Conservation (phyloP, 2,888 invertebrate genomes). For the Dicranocentrus wangi region DNA sequence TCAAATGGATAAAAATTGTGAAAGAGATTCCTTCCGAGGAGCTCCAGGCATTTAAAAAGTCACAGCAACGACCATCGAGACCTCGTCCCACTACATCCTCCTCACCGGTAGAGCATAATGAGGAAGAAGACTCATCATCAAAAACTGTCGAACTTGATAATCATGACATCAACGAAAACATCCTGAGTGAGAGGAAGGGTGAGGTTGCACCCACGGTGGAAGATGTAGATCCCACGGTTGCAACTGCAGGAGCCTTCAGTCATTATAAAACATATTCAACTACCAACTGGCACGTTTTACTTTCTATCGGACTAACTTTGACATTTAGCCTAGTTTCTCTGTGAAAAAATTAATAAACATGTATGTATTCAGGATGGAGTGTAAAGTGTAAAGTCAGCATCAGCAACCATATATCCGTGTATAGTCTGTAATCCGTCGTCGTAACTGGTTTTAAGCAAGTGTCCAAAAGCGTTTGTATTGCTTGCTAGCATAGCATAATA, state of each 20-base stretch:
- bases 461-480: no score
- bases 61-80: not conserved
- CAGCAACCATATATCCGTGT: not conserved
- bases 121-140: conserved; percentile 45
- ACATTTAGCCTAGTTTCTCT: conserved; percentile 61
- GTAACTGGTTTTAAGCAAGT: no score
- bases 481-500: no score
- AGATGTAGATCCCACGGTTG: conserved; percentile 50
- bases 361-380: no score
- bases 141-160: conserved; percentile 58
- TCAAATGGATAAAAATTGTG: conserved; percentile 70
- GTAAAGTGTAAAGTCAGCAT: not conserved
- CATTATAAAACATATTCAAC: conserved; percentile 51
- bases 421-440: no score
- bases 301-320: conserved; percentile 61
- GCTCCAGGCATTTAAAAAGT: conserved; percentile 52
- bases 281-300: conserved; percentile 60
- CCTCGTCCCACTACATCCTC: conserved; percentile 29
- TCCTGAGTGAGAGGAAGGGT: conserved; percentile 61
- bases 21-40: conserved; percentile 62
- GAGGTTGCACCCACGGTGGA: conserved; percentile 57
- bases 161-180: conserved; percentile 57
- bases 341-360: conserved; percentile 40
- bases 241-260: conserved; percentile 39
- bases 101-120: conserved; percentile 7